Evolutionary conservation across 2,113 vertebrate genomes (phyloP).

Genomic region (Chinchilla lanigera): DNA sequence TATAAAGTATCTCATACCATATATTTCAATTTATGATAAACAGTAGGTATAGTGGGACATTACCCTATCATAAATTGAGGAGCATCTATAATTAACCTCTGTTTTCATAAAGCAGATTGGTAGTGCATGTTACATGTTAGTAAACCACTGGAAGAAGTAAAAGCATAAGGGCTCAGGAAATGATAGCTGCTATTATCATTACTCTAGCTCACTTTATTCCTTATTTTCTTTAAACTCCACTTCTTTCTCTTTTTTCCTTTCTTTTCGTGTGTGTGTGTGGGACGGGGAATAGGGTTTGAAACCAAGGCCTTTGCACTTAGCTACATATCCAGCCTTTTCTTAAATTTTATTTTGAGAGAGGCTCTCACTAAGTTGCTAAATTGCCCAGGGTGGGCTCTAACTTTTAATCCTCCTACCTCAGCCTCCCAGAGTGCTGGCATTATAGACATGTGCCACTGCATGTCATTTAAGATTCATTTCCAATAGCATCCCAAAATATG

Average conservation of each 20-base stretch:
- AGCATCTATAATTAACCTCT: not conserved
- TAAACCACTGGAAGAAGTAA: slow-evolving; percentile 2
- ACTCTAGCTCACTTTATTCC: not conserved
- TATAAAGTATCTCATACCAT: not conserved
- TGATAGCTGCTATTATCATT: not conserved
- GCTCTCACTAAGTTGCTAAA: not conserved
- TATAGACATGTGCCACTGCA: not conserved
- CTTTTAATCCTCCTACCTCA: not conserved
- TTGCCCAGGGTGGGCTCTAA: not conserved
- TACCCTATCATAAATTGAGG: not conserved
- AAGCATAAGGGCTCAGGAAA: not conserved
- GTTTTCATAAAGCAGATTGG: slow-evolving; percentile 19
- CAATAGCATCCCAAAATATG: not conserved
- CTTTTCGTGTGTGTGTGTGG: not conserved
- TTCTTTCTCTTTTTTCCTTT: not conserved
- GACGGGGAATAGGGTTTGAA: not conserved
- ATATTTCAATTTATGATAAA: not conserved
- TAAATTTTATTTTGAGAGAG: not conserved
- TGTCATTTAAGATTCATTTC: not conserved
- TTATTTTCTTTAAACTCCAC: slow-evolving; percentile 29
- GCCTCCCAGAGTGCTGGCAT: not conserved
- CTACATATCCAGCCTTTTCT: not conserved
- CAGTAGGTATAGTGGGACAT: not conserved
- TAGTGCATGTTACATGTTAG: not conserved
- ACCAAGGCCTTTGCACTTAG: not conserved